Percentiles rank a stretch among this genome's conserved stretches.
phyloP scores from a whole-genome alignment of 2,113 vertebrate species.

The Cromileptes altivelis region DNA sequence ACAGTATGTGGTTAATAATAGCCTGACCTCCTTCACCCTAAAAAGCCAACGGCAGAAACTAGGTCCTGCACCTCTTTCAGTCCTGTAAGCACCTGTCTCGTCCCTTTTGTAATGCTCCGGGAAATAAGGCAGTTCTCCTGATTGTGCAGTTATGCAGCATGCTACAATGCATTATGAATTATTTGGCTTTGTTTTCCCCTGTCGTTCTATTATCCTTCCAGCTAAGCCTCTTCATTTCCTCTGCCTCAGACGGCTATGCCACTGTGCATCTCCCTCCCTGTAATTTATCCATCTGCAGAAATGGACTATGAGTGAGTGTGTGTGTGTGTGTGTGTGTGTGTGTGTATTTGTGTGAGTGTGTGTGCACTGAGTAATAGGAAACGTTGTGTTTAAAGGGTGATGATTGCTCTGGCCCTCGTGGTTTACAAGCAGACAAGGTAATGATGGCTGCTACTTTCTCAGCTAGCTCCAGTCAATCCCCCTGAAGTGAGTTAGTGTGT shows the following conservation, averaged over 20 bases:
- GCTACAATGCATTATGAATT: constrained; percentile 67
- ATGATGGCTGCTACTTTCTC: constrained; percentile 66
- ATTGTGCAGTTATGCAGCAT: constrained; percentile 68
- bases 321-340: constrained; percentile 20
- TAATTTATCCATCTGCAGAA: constrained; percentile 76
- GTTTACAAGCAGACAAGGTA: constrained; percentile 71
- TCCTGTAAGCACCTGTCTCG: constrained; percentile 38
- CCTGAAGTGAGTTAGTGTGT: constrained; percentile 23
- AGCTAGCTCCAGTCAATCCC: constrained; percentile 57
- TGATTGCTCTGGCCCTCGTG: constrained; percentile 68
- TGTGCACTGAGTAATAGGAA: constrained; percentile 62
- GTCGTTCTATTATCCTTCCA: constrained; percentile 60
- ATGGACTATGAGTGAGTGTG: constrained; percentile 39
- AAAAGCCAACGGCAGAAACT: constrained; percentile 29
- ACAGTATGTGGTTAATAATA: constrained; percentile 30
- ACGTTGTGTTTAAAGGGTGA: constrained; percentile 66
- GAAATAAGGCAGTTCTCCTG: constrained; percentile 53
- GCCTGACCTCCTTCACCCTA: constrained; percentile 13
- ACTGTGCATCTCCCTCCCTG: constrained; percentile 64
- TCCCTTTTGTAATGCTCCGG: constrained; percentile 51
- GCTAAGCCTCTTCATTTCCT: constrained; percentile 76
- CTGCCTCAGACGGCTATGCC: constrained; percentile 48
- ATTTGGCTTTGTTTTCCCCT: constrained; percentile 67
- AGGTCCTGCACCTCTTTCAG: constrained; percentile 42
- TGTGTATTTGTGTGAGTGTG: constrained; percentile 14